A percentile compares a stretch with the other conserved stretches of the same genome.
phyloP scores from a whole-genome alignment of 2,113 vertebrate genomes.

The Mesembrinibis cayennensis region DNA sequence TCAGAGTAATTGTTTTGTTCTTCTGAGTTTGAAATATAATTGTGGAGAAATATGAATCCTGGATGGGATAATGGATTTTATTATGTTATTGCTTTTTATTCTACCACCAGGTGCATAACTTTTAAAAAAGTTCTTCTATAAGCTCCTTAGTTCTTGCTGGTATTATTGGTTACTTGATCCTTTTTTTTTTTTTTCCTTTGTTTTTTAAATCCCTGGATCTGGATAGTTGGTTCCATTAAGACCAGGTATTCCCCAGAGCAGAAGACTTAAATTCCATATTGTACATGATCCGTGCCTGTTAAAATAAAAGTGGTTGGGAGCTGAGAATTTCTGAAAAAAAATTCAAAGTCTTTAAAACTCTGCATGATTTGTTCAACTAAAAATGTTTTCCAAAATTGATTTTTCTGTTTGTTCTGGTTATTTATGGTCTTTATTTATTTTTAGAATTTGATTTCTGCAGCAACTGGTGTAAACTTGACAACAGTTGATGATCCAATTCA shows the following conservation, averaged over 20 bases:
- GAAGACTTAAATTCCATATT: not conserved
- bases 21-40: not conserved
- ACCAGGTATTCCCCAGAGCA: not conserved
- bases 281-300: not conserved
- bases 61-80: not conserved
- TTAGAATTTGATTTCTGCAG: slow-evolving; percentile 97
- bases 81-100: not conserved
- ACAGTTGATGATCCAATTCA: slow-evolving; percentile 97
- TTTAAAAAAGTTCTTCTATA: not conserved
- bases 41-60: not conserved
- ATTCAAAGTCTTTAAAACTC: not conserved
- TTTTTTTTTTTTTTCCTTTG: too few relatives aligned
- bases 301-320: not conserved
- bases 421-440: slow-evolving; percentile 14
- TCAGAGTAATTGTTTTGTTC: not conserved
- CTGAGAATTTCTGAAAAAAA: not conserved
- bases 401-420: not conserved
- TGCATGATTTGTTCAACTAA: not conserved
- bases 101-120: not conserved
- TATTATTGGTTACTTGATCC: not conserved
- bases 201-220: not conserved
- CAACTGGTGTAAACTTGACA: slow-evolving; percentile 95
- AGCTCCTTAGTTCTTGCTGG: not conserved
- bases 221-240: not conserved
- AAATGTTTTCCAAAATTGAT: not conserved